Conservation (phyloP, 1,140 invertebrate genomes). For the Zaprionus capensis region DNA sequence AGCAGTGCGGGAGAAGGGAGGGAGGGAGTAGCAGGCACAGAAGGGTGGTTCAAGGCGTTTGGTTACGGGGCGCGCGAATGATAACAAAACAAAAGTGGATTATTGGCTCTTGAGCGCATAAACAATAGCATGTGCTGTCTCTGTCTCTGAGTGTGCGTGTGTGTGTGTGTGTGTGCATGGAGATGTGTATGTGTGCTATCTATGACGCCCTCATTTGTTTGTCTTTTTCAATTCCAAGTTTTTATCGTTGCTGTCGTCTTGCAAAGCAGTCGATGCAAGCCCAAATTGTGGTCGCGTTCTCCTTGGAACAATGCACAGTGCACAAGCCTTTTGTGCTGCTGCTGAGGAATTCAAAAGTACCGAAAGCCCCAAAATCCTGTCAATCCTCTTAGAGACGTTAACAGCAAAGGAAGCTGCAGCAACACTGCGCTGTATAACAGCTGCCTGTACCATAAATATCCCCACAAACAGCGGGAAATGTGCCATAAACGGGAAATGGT, state of each 20-base stretch:
- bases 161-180: constrained; percentile 5
- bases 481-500: background rate
- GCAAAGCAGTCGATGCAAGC: constrained; percentile 38
- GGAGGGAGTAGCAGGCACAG: background rate
- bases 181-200: background rate
- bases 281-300: constrained; percentile 6
- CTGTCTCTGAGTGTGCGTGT: constrained; percentile 4
- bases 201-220: constrained; percentile 45
- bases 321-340: constrained; percentile 20
- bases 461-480: constrained; percentile 54
- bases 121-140: constrained; percentile 56
- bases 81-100: constrained; percentile 83
- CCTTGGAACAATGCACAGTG: constrained; percentile 10
- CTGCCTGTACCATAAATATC: constrained; percentile 22
- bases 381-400: constrained; percentile 15
- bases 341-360: constrained; percentile 2
- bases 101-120: constrained; percentile 77
- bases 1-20: background rate
- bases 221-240: constrained; percentile 23
- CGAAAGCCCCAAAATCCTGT: constrained; percentile 2
- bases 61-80: constrained; percentile 50
- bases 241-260: background rate
- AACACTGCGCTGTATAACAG: constrained; percentile 48
- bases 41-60: constrained; percentile 17
- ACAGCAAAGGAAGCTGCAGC: constrained; percentile 8